Base-by-base conservation (phyloP, 2,113 vertebrate genomes). In the Mellivora capensis region DNA sequence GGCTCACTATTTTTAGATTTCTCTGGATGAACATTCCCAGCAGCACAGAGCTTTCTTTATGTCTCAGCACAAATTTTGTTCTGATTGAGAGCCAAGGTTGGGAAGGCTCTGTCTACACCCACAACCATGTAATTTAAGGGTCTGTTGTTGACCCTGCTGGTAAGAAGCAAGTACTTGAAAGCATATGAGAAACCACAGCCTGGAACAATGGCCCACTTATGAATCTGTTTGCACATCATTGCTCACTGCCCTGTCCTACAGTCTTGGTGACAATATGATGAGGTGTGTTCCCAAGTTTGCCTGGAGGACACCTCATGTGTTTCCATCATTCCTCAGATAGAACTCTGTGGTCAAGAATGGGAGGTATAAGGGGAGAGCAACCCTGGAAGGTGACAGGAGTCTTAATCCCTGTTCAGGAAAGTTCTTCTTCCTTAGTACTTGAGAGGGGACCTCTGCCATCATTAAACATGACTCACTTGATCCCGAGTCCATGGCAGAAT, bases 1-100 rank as follows among this genome's bases (percentile, higher is more conserved):
- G 87, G 87, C 64, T 91, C 29, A 49, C 96, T 97, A 61, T 92
- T 90, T 93, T 95, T 94, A 92, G 90, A 77, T 94, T 86, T 95
- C 90, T 59, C 57, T 77, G 67, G 44, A 77, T 49, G 76, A 94
- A 52, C 5, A 29, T 94, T 93, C 62, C 80, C 44, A 77, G 84
- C 64, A 54, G 29, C 54, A 62, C 10, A 95, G 92, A 80, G 15
- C 57, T 89, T 93, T 94, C 87, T 96, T 52, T 94, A 61, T 54
- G 49, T 81, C 76, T 96, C 76, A 80, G 87, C 90, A 96, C 87
- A 96, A 85, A 94, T 89, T 94, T 69, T 87, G 64, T 96, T 93
- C 87, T 96, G 97, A 93, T 3, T 76, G 84, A 84, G 76, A 94
- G 92, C 90, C 96, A 96, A 76, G 39, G 37, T 96, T 61, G 1